These are phyloP conservation scores for Bilobella aurantiaca DNA, from an alignment of 1,140 invertebrate species.

Conservation along the genomic window DNA sequence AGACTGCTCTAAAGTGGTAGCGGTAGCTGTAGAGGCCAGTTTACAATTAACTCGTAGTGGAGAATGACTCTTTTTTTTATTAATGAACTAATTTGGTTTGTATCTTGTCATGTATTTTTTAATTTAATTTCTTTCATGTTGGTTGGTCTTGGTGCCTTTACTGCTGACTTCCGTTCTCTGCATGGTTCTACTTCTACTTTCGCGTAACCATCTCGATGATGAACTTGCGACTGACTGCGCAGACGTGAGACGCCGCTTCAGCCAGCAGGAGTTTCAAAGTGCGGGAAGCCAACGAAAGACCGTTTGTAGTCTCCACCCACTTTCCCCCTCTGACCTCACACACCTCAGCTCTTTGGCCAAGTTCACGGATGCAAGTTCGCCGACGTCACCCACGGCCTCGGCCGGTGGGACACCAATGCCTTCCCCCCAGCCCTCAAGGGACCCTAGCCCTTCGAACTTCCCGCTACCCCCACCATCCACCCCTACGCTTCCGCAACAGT, in stretches of 20 bases:
- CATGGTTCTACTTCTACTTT: slow-evolving; percentile 2
- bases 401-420: slow-evolving; percentile 19
- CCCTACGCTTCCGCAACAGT: not conserved
- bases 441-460: slow-evolving; percentile 28
- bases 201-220: too few species aligned
- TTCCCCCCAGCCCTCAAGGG: slow-evolving; percentile 26
- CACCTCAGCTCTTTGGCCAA: slow-evolving; percentile 32
- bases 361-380: slow-evolving; percentile 12
- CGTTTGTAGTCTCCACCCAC: slow-evolving; percentile 38
- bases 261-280: slow-evolving; percentile 24
- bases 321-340: slow-evolving; percentile 35
- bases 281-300: slow-evolving; percentile 37
- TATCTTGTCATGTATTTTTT: slow-evolving; percentile 3
- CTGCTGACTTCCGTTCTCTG: not conserved
- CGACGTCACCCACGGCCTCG: slow-evolving; percentile 17
- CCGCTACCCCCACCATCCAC: slow-evolving; percentile 1
- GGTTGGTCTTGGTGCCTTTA: not conserved
- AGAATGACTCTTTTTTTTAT: not conserved
- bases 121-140: slow-evolving; percentile 11
- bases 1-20: too few species aligned
- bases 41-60: too few species aligned
- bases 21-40: too few species aligned
- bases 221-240: not conserved
- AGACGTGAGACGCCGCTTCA: slow-evolving; percentile 28
- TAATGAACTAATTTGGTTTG: not conserved